Percentiles rank a stretch among this genome's conserved stretches.
Conservation (phyloP, 2,797 vertebrate genomes). For the Oreonectes daqikongensis region DNA sequence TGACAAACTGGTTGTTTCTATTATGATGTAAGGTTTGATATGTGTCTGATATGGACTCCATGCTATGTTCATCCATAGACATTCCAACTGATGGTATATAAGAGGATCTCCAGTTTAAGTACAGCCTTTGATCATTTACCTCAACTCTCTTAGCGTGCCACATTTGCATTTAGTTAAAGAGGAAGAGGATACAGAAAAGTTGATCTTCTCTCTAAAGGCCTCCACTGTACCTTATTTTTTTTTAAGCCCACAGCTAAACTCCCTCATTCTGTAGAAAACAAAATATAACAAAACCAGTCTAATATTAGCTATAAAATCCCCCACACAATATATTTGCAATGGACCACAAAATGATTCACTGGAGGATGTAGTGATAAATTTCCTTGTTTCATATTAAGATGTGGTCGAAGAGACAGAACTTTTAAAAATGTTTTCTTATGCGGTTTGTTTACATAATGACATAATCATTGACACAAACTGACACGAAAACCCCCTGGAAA, state of each 20-base stretch:
- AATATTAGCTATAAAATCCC: background rate
- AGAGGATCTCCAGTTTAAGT: background rate
- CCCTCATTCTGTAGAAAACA: background rate
- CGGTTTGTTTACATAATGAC: too few species aligned
- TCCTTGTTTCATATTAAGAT: background rate
- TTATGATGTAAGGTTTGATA: background rate
- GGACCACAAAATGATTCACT: background rate
- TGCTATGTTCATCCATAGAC: background rate
- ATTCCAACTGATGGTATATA: background rate
- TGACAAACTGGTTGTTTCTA: background rate
- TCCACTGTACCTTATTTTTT: background rate
- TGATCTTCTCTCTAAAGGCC: background rate
- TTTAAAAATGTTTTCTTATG: too few species aligned
- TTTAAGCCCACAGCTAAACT: background rate
- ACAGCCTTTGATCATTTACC: background rate
- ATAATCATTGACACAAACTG: too few species aligned
- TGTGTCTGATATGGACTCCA: background rate
- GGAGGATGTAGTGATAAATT: background rate
- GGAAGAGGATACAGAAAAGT: background rate
- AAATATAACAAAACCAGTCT: background rate
- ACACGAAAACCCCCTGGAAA: too few species aligned
- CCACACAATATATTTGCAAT: background rate
- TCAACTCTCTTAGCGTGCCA: background rate
- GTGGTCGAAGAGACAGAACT: constrained; percentile 10
- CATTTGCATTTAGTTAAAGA: background rate